phyloP scores from a whole-genome alignment of 2,797 vertebrate genomes.

The Eidolon dupreanum region DNA sequence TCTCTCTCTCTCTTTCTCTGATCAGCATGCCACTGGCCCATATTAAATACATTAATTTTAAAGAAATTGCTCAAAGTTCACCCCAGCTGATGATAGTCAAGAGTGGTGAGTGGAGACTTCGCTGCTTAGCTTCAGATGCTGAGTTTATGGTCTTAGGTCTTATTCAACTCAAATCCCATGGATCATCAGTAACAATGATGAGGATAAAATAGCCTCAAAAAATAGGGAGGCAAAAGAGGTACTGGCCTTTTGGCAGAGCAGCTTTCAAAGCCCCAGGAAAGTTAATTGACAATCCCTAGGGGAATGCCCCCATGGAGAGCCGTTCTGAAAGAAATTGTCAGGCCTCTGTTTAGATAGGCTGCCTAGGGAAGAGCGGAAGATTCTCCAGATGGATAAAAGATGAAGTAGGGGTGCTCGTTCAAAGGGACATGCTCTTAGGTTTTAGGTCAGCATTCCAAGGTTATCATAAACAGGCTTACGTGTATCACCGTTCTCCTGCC shows the following conservation, averaged over 20 bases:
- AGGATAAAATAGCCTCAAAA: constrained; percentile 28
- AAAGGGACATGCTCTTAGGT: constrained; percentile 56
- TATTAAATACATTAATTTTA: not conserved
- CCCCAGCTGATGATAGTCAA: constrained; percentile 34
- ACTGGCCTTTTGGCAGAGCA: not conserved
- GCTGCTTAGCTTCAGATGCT: constrained; percentile 62
- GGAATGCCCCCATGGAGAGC: not conserved
- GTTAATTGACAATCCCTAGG: not conserved
- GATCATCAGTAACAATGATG: not conserved
- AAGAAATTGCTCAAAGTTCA: constrained; percentile 25
- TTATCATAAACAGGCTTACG: constrained; percentile 59
- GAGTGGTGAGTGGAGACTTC: not conserved
- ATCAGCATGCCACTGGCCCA: not conserved
- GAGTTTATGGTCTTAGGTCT: constrained; percentile 65
- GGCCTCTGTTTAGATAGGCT: constrained; percentile 20
- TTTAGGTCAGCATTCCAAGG: constrained; percentile 71
- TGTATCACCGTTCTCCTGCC: constrained; percentile 14
- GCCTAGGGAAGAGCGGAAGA: not conserved
- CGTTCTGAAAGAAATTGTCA: constrained; percentile 39
- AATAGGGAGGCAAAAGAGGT: not conserved
- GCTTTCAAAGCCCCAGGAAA: constrained; percentile 42
- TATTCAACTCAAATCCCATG: constrained; percentile 70
- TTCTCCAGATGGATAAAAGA: not conserved
- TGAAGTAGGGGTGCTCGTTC: constrained; percentile 43
- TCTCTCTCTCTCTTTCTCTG: no score